These are phyloP conservation scores for Nestor notabilis DNA, from an alignment of 2,113 vertebrate species.

Conservation along the genomic window DNA sequence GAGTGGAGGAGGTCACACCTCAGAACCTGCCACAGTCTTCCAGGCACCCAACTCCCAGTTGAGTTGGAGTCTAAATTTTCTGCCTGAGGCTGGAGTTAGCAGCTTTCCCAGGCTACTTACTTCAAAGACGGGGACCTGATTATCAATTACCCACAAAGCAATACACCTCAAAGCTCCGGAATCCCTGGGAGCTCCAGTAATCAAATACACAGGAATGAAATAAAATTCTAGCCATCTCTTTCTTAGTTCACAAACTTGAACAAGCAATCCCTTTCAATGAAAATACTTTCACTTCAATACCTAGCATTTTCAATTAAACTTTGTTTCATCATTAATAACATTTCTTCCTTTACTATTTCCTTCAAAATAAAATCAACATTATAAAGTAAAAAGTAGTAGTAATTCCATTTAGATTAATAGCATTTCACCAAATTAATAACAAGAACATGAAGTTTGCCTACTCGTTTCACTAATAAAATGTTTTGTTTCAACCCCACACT, in stretches of 20 bases:
- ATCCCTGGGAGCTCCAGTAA: not conserved
- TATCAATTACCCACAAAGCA: not conserved
- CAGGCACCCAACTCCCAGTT: accelerated
- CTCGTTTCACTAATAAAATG: not conserved
- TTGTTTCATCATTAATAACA: not conserved
- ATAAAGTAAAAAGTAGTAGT: not conserved
- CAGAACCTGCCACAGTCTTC: not conserved
- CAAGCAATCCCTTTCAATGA: not conserved
- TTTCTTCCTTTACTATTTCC: not conserved
- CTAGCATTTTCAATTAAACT: not conserved
- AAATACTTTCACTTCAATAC: not conserved
- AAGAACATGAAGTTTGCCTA: not conserved
- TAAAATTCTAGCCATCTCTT: not conserved
- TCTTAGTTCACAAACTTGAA: not conserved
- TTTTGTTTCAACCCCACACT: not conserved
- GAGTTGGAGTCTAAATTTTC: not conserved
- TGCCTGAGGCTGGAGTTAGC: not conserved
- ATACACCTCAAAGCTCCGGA: not conserved
- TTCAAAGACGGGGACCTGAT: not conserved
- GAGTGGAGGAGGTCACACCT: not conserved
- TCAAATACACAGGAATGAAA: not conserved
- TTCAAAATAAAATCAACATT: not conserved
- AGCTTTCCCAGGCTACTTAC: not conserved
- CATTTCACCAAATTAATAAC: not conserved
- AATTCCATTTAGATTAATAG: not conserved